Evolutionary conservation across 1,140 invertebrate species (phyloP).

Genomic region (Heliothis subflexa): DNA sequence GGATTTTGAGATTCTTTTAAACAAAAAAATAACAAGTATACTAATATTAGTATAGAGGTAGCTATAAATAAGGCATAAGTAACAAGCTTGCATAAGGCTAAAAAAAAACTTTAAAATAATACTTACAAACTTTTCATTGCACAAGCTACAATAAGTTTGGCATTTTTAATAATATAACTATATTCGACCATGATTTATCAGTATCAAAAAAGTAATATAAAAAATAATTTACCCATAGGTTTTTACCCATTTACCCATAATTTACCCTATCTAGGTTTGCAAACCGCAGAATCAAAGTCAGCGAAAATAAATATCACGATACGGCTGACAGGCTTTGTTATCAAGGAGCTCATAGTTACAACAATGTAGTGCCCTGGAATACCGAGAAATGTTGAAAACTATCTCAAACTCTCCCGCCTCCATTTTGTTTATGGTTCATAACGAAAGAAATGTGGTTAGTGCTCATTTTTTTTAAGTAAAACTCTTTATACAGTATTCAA

Average conservation of each 20-base stretch:
- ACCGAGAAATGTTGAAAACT: background rate
- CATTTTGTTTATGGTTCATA: slow-evolving; percentile 39
- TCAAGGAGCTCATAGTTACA: background rate
- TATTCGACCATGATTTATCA: too few species aligned
- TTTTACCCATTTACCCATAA: too few species aligned
- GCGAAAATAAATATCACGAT: slow-evolving; percentile 39
- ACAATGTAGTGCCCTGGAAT: slow-evolving; percentile 6
- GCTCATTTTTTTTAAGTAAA: slow-evolving; percentile 12
- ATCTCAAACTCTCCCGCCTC: slow-evolving; percentile 9
- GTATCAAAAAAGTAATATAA: background rate
- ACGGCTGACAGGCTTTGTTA: slow-evolving; percentile 8
- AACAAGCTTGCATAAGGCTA: too few species aligned
- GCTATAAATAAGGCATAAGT: too few species aligned
- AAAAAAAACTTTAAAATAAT: too few species aligned
- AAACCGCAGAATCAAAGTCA: slow-evolving; percentile 22
- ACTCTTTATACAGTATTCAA: background rate
- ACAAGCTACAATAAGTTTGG: too few species aligned
- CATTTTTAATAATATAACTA: too few species aligned
- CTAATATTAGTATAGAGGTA: too few species aligned
- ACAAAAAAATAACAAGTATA: too few species aligned
- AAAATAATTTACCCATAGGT: too few species aligned
- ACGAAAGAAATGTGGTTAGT: slow-evolving; percentile 8
- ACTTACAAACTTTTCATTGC: too few species aligned
- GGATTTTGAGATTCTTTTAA: too few species aligned
- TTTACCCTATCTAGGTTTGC: slow-evolving; percentile 14